Evolutionary conservation across 2,113 vertebrate genomes (phyloP).

Genomic region (Leptobrachium ailaonicum): DNA sequence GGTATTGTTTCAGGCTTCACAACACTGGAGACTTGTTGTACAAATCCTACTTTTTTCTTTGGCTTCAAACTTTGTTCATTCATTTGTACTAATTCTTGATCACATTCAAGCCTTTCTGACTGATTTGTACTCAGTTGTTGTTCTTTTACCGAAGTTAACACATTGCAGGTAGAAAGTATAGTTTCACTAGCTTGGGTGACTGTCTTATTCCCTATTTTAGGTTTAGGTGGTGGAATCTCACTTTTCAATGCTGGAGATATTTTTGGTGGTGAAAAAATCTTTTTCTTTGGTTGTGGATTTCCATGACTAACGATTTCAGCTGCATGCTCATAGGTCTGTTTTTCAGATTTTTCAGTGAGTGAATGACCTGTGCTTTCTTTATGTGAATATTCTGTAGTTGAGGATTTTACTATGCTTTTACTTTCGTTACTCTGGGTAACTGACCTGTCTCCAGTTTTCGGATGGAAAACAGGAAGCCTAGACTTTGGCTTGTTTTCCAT

Average conservation of each 20-base stretch:
- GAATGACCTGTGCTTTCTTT: not conserved
- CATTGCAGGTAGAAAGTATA: not conserved
- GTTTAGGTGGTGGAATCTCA: constrained; percentile 61
- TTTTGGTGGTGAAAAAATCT: constrained; percentile 62
- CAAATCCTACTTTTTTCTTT: constrained; percentile 58
- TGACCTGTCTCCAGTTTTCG: constrained; percentile 21
- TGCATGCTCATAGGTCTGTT: not conserved
- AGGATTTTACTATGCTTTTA: not conserved
- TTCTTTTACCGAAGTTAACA: not conserved
- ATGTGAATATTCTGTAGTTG: constrained; percentile 36
- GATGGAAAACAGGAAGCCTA: constrained; percentile 39
- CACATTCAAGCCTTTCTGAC: constrained; percentile 16
- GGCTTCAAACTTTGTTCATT: constrained; percentile 53
- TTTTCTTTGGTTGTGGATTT: constrained; percentile 56
- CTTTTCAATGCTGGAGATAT: constrained; percentile 74
- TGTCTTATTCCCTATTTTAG: constrained; percentile 61
- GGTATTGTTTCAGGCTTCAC: constrained; percentile 51
- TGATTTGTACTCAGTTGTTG: not conserved
- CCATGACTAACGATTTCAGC: constrained; percentile 22
- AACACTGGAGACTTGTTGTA: constrained; percentile 72
- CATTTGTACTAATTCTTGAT: constrained; percentile 34
- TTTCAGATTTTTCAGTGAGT: constrained; percentile 2
- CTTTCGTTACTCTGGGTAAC: constrained; percentile 29
- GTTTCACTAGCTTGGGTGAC: constrained; percentile 1
- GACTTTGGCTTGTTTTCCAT: constrained; percentile 52